These are phyloP conservation scores for Otolemur crassicaudatus DNA, from an alignment of 2,797 vertebrate genomes.

Conservation along the genomic window DNA sequence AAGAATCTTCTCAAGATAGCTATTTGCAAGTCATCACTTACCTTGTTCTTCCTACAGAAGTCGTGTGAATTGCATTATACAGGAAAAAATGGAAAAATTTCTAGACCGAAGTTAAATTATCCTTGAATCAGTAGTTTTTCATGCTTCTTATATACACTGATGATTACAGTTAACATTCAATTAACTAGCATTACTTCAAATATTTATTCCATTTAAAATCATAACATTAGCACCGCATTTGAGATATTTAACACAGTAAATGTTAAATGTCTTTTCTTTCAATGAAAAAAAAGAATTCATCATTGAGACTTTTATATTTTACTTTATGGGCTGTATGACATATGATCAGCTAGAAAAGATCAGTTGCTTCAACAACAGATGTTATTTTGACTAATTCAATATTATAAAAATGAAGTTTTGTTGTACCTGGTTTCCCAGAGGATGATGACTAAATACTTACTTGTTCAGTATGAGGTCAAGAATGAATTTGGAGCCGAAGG, in stretches of 20 bases:
- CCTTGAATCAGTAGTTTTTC: slow-evolving; percentile 49
- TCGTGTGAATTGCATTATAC: slow-evolving; percentile 22
- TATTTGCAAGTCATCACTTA: slow-evolving; percentile 48
- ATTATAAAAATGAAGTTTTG: slow-evolving; percentile 24
- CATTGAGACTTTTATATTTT: slow-evolving; percentile 9
- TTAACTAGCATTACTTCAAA: slow-evolving; percentile 61
- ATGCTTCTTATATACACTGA: slow-evolving; percentile 6
- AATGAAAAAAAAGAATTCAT: slow-evolving; percentile 33
- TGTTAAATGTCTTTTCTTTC: slow-evolving; percentile 45
- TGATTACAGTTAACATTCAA: slow-evolving; percentile 49
- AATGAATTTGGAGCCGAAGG: slow-evolving; percentile 95
- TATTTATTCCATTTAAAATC: slow-evolving; percentile 56
- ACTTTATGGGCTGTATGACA: not conserved
- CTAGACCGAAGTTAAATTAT: slow-evolving; percentile 44
- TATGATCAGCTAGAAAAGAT: slow-evolving; percentile 10
- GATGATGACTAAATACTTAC: slow-evolving; percentile 89
- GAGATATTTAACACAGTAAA: slow-evolving; percentile 8
- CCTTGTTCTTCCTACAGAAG: slow-evolving; percentile 51
- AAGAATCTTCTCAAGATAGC: slow-evolving; percentile 51
- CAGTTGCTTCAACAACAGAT: slow-evolving; percentile 13
- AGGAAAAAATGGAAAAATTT: slow-evolving; percentile 48
- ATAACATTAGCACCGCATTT: not conserved
- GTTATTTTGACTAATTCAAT: slow-evolving; percentile 50
- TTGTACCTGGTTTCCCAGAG: not conserved
- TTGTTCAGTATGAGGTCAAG: slow-evolving; percentile 97